Evolutionary conservation across 2,797 vertebrate genomes (phyloP).

Genomic region (Sebastes dallii): DNA sequence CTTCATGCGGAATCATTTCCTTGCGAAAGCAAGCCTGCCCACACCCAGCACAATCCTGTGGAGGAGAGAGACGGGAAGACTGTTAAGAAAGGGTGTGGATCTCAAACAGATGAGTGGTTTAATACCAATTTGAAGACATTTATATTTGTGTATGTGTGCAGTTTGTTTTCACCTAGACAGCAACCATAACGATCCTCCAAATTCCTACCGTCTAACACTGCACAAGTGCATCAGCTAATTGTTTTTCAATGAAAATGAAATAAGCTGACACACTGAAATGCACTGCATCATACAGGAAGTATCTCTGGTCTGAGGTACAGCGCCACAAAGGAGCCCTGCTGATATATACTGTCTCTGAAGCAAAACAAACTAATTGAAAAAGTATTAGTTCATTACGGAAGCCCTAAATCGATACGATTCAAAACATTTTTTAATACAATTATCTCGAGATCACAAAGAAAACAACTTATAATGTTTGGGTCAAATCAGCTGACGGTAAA

Average conservation of each 20-base stretch:
- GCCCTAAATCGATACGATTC: too few species aligned
- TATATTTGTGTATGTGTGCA: background rate
- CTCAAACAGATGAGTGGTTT: background rate
- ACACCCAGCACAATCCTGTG: conserved; percentile 86
- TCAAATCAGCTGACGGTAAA: too few species aligned
- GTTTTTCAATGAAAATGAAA: background rate
- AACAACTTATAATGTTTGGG: too few species aligned
- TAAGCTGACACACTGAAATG: background rate
- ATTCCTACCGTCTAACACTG: background rate
- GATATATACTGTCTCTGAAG: background rate
- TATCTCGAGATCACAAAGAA: too few species aligned
- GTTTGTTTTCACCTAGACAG: background rate
- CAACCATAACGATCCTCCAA: background rate
- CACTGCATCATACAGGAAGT: background rate
- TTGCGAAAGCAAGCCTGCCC: conserved; percentile 84
- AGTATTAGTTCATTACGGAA: background rate
- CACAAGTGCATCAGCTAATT: background rate
- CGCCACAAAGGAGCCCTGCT: background rate
- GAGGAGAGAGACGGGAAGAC: conserved; percentile 39
- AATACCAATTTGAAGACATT: background rate
- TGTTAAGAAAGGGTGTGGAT: background rate
- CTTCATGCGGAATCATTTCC: conserved; percentile 99
- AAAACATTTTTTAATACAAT: too few species aligned
- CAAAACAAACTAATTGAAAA: background rate
- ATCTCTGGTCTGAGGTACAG: background rate